Conservation (phyloP, 1,140 invertebrate genomes). For the Agrypnia vestita region DNA sequence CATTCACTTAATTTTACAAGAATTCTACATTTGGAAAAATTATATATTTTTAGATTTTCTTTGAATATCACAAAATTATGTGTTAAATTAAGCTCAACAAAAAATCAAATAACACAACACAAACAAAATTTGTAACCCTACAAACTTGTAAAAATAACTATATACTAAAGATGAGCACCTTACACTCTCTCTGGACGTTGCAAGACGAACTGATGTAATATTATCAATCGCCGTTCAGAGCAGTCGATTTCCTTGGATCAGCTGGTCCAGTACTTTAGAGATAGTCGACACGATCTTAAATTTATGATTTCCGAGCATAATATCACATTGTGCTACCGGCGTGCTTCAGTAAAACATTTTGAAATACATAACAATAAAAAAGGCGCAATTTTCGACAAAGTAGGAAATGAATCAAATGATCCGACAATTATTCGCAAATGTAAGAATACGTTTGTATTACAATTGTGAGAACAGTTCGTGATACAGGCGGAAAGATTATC, state of each 20-base stretch:
- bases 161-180: background rate
- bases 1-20: too few relatives aligned
- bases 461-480: too few relatives aligned
- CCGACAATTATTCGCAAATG: background rate
- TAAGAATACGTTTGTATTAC: too few relatives aligned
- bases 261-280: background rate
- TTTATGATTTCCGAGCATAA: background rate
- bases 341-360: background rate
- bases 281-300: constrained; percentile 15
- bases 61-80: too few relatives aligned
- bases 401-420: constrained; percentile 17
- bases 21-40: too few relatives aligned
- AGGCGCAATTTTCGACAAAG: background rate
- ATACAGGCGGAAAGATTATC: too few relatives aligned
- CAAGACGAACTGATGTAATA: constrained; percentile 6
- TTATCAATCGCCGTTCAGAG: background rate
- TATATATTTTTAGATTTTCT: too few relatives aligned
- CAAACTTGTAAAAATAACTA: too few relatives aligned
- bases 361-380: constrained; percentile 14
- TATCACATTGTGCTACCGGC: constrained; percentile 20
- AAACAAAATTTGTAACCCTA: too few relatives aligned
- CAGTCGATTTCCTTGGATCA: background rate
- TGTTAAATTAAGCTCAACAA: too few relatives aligned
- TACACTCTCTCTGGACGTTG: background rate
- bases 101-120: too few relatives aligned